Evolutionary conservation across 2,797 vertebrate genomes (phyloP).

Genomic region (Chrosomus eos): DNA sequence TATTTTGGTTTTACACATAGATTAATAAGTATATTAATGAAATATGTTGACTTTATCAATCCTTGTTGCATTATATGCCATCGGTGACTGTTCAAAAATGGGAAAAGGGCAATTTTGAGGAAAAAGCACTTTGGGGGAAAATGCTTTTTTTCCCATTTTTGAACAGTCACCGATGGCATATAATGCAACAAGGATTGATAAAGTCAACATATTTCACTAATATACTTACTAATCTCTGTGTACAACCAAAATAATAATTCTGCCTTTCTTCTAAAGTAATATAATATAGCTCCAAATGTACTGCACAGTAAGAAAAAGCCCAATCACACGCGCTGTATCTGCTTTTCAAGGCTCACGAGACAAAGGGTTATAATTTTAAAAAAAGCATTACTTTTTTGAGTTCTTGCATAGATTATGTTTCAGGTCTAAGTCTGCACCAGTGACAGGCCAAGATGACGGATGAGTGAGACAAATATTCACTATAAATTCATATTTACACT

Average conservation of each 20-base stretch:
- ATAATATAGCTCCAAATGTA: background rate
- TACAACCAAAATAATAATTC: background rate
- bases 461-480: background rate
- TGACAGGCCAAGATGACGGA: background rate
- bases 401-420: background rate
- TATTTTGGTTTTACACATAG: background rate
- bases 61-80: background rate
- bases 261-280: background rate
- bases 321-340: background rate
- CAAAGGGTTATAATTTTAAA: background rate
- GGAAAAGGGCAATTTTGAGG: background rate
- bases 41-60: background rate
- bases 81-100: background rate
- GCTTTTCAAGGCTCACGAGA: background rate
- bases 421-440: background rate
- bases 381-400: background rate
- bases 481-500: background rate
- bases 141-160: background rate
- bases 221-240: background rate
- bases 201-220: background rate
- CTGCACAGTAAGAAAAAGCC: too few relatives aligned
- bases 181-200: background rate
- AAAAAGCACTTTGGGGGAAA: background rate
- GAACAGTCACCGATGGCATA: accelerated
- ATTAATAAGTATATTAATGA: background rate